phyloP scores from a whole-genome alignment of 2,797 vertebrate genomes.

The Vultur gryphus region DNA sequence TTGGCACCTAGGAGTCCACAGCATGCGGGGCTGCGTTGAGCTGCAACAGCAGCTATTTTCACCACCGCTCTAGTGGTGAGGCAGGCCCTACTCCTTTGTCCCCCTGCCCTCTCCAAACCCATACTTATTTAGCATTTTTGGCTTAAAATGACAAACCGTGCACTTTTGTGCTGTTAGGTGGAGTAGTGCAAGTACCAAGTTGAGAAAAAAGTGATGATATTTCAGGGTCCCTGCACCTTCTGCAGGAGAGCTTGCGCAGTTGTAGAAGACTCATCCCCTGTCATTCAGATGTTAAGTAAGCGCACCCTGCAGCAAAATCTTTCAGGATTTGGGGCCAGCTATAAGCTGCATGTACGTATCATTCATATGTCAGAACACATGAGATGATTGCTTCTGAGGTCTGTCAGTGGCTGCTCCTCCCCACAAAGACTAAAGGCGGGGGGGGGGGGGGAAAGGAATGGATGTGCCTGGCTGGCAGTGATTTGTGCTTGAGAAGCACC shows the following conservation, averaged over 20 bases:
- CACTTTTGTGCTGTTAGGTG: background rate
- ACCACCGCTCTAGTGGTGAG: too few relatives aligned
- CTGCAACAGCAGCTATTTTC: background rate
- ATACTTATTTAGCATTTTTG: background rate
- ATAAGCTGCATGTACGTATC: background rate
- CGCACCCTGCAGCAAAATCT: background rate
- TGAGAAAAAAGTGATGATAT: background rate
- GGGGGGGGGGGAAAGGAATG: too few relatives aligned
- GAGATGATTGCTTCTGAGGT: background rate
- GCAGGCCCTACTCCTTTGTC: background rate
- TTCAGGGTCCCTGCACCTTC: background rate
- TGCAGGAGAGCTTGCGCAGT: background rate
- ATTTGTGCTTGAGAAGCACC: background rate
- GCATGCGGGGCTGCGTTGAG: accelerated
- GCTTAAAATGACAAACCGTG: background rate
- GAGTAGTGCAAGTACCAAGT: background rate
- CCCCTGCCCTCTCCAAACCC: background rate
- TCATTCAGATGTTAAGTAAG: background rate
- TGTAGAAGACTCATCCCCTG: background rate
- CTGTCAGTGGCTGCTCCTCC: background rate
- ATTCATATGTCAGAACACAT: background rate
- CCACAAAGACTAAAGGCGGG: background rate
- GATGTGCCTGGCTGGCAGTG: background rate
- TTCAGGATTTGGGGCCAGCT: background rate
- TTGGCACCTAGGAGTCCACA: background rate